phyloP scores from a whole-genome alignment of 2,797 vertebrate species.

The Sebastes wilsoni region DNA sequence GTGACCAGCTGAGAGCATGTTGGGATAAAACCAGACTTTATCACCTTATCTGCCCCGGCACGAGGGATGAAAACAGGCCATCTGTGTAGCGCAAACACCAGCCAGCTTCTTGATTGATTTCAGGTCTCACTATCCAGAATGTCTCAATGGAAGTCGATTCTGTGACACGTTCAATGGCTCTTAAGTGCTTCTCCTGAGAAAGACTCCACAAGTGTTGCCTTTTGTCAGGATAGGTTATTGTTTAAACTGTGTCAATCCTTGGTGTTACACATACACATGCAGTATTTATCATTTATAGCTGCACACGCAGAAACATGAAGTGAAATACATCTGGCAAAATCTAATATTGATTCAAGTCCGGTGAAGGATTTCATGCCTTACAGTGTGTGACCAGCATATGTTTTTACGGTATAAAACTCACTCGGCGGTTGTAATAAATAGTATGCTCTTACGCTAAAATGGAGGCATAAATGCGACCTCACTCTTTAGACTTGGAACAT shows the following conservation, averaged over 20 bases:
- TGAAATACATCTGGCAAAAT: not conserved
- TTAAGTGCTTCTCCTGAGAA: not conserved
- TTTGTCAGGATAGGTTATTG: not conserved
- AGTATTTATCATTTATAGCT: not conserved
- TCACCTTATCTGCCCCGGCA: not conserved
- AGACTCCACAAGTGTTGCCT: not conserved
- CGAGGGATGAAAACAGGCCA: not conserved
- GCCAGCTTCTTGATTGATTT: slow-evolving; percentile 1
- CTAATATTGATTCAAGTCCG: not conserved
- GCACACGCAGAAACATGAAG: not conserved
- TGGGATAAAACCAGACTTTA: not conserved
- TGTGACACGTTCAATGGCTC: not conserved
- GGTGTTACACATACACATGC: not conserved
- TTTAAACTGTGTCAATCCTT: not conserved
- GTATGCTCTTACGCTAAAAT: fast-evolving
- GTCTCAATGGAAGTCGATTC: not conserved
- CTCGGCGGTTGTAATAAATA: too few species aligned
- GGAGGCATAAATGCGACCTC: not conserved
- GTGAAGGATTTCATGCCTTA: not conserved
- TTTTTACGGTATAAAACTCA: slow-evolving; percentile 1
- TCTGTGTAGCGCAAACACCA: not conserved
- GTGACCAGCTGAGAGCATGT: not conserved
- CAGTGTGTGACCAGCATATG: not conserved
- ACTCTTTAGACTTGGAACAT: not conserved
- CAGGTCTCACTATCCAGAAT: slow-evolving; percentile 2